Evolutionary conservation across 2,113 vertebrate genomes (phyloP), one percentile per base, ranked within the genome.

Genomic region (Hypanus sabinus): DNA sequence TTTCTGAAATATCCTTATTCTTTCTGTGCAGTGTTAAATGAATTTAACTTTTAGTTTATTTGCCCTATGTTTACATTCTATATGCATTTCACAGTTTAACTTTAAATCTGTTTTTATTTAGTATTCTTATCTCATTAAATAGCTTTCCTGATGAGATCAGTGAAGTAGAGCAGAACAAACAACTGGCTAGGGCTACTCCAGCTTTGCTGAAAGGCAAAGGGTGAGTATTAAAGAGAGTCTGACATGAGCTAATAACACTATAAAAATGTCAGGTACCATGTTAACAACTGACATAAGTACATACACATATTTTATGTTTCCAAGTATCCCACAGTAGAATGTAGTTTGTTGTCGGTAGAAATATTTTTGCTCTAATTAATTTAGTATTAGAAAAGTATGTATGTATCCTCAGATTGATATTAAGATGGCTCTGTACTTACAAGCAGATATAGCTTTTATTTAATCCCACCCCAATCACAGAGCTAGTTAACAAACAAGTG

Each of bases 121-220:
- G 97, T 96, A 96, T 96, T 96, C 95, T 95, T 97, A 36, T 98
- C 96, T 97, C 96, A 97, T 96, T 97, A 97, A 98, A 96, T 96
- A 97, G 97, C 96, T 97, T 97, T 95, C 96, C 97, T 97, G 98
- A 96, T 97, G 97, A 97, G 97, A 97, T 95, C 96, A 97, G 97
- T 95, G 98, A 98, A 96, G 96, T 97, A 96, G 97, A 97, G 95
- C 98, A 98, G 96, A 98, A 95, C 97, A 98, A 97, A 97, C 96
- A 96, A 94, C 96, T 98, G 97, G 97, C 97, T 96, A 98, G 96
- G 97, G 97, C 97, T 94, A 97, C 97, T 96, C 97, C 98, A 94
- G 97, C 97, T 97, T 97, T 99, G 96, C 97, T 99, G 95, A 99
- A 97, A 96, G 98, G 98, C 94, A 98, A 97, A 97, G 98, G 98